phyloP scores from a whole-genome alignment of 2,113 vertebrate species.

The Dasyornis broadbenti region DNA sequence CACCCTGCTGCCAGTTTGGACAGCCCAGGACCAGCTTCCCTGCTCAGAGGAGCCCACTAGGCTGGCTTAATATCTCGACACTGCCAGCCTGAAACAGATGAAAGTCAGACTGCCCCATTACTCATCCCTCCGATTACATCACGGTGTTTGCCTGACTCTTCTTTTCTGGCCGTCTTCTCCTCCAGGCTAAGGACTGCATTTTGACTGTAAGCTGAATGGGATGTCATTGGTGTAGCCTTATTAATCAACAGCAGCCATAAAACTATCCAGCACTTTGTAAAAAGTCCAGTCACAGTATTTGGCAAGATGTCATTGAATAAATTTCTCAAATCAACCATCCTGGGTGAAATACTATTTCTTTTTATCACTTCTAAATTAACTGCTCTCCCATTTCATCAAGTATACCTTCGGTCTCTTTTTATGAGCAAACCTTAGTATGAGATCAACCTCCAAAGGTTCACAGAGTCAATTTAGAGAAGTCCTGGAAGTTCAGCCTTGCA shows the following conservation, averaged over 20 bases:
- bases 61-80: background rate
- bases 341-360: slow-evolving; percentile 29
- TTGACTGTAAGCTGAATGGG: slow-evolving; percentile 14
- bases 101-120: slow-evolving; percentile 16
- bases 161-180: background rate
- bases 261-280: background rate
- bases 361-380: slow-evolving; percentile 43
- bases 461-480: slow-evolving; percentile 15
- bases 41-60: background rate
- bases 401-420: slow-evolving; percentile 7
- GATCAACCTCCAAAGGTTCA: background rate
- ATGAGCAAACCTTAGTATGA: background rate
- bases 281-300: slow-evolving; percentile 40
- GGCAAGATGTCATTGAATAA: slow-evolving; percentile 36
- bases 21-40: background rate
- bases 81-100: background rate
- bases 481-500: background rate
- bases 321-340: slow-evolving; percentile 32
- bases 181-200: slow-evolving; percentile 1
- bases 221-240: background rate
- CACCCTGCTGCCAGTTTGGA: background rate
- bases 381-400: slow-evolving; percentile 28
- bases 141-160: background rate
- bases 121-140: slow-evolving; percentile 36
- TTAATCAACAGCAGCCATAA: slow-evolving; percentile 45